Evolutionary conservation across 2,797 vertebrate species (phyloP), one percentile per base, ranked within the genome.

Genomic region (Calcarius lapponicus): DNA sequence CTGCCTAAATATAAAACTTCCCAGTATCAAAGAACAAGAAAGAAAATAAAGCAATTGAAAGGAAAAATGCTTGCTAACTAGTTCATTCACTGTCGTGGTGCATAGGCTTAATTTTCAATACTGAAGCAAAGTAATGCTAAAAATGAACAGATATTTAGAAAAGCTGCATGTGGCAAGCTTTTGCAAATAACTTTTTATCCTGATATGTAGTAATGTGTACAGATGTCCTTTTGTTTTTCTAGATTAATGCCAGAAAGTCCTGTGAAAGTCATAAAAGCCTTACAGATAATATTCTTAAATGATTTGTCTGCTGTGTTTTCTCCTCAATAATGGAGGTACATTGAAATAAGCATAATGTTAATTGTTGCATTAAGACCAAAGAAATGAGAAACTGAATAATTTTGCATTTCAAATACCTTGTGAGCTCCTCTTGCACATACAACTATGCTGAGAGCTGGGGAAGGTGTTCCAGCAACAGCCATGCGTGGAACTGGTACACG

Each of bases 401-500:
- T 84, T 58, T 81, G 34, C 32, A 40, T 93, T 92, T 95, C 51
- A 86, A 32, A 13, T 73, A 47, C 0, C 0, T 51, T 7, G 3
- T 50, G 58, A 78, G n/a, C 62, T 74, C 12, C 17, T 71, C 61
- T 50, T 74, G 61, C 26, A 7, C 5, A 4, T 0, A 0, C 11
- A 18, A 0, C 1, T 24, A 20, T 66, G 36, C 26, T 0, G 2
- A 40, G 72, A 72, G 50, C 58, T 66, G 21, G 51, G 32, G 29
- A 60, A 67, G 53, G 53, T 13, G 3, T 78, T 89, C 62, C 0
- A 10, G 28, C 2, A 2, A 16, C 43, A 88, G 28, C 60, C 4
- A 0, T 1, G 13, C 25, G 29, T 57, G 25, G 31, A 71, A 50
- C 19, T 28, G 51, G 32, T 38, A 21, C 0, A 0, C 0, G 1